These are phyloP conservation scores for Noctua comes DNA, from an alignment of 2,888 invertebrate genomes.

Conservation along the genomic window DNA sequence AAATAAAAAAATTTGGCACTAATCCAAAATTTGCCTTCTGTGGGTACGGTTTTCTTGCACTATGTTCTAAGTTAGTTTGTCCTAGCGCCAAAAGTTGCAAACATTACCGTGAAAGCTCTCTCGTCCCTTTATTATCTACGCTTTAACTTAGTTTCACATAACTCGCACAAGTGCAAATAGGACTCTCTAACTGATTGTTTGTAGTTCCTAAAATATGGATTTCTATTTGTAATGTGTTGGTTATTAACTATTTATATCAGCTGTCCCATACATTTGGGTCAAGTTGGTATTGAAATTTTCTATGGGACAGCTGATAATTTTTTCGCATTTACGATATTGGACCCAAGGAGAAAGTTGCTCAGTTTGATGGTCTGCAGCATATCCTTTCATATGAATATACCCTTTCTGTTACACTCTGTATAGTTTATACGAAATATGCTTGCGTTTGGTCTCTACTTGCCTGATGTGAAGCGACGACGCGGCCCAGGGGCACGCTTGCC, in stretches of 20 bases:
- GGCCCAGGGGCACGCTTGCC: background rate
- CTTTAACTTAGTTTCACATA: slow-evolving; percentile 37
- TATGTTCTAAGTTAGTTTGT: slow-evolving; percentile 6
- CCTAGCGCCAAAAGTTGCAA: slow-evolving; percentile 33
- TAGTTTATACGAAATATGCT: background rate
- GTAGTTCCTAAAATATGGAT: slow-evolving; percentile 12
- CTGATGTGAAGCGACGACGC: background rate
- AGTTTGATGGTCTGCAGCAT: too few relatives aligned
- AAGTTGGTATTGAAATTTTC: too few relatives aligned
- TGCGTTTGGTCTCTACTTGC: background rate
- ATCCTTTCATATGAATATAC: too few relatives aligned
- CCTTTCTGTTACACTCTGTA: too few relatives aligned
- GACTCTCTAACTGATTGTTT: slow-evolving; percentile 22
- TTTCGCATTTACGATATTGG: too few relatives aligned
- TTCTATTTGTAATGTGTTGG: background rate
- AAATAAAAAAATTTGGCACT: background rate
- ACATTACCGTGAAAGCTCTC: slow-evolving; percentile 36
- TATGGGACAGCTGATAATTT: too few relatives aligned
- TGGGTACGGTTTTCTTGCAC: background rate
- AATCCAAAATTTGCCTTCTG: slow-evolving; percentile 22
- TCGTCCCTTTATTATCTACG: slow-evolving; percentile 39
- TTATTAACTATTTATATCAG: too few relatives aligned
- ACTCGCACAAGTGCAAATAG: slow-evolving; percentile 34
- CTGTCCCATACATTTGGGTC: too few relatives aligned
- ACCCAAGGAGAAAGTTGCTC: too few relatives aligned